phyloP scores from a whole-genome alignment of 2,888 invertebrate species.

The Drosophila aldrichi region DNA sequence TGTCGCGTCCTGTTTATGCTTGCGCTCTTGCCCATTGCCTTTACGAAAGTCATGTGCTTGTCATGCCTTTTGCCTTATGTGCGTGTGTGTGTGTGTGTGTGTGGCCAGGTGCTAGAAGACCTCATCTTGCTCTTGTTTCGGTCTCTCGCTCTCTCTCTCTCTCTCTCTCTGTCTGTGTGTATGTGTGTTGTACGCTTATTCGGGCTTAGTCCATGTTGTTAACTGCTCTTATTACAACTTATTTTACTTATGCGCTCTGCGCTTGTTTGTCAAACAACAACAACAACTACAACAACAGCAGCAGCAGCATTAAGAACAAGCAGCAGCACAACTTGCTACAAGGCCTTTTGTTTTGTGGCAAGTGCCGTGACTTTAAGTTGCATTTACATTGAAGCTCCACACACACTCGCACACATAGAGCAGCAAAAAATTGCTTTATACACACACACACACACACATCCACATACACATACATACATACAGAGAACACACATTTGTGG shows the following conservation, averaged over 20 bases:
- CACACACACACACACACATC: conserved; percentile 9
- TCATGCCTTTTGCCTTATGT: conserved; percentile 29
- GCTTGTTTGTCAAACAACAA: conserved; percentile 63
- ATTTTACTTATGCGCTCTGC: conserved; percentile 73
- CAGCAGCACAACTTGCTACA: conserved; percentile 25
- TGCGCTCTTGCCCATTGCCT: conserved; percentile 5
- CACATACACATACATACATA: no score
- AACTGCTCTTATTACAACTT: conserved; percentile 81
- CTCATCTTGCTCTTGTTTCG: conserved; percentile 43
- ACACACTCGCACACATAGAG: conserved; percentile 8
- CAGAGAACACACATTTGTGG: conserved; percentile 30
- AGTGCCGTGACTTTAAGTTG: conserved; percentile 60
- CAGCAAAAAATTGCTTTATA: conserved; percentile 1
- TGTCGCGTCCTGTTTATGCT: conserved; percentile 11
- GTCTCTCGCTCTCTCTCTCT: not conserved
- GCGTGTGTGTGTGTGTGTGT: conserved; percentile 29
- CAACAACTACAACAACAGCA: conserved; percentile 18
- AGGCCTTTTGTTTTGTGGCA: conserved; percentile 49
- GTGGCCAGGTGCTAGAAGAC: conserved; percentile 34
- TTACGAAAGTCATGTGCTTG: conserved; percentile 35
- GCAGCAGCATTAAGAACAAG: conserved; percentile 7
- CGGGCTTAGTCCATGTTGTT: conserved; percentile 67
- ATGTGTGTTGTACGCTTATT: conserved; percentile 37
- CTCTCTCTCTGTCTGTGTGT: conserved; percentile 20
- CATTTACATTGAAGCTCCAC: conserved; percentile 69